These are phyloP conservation scores for Cercopithecus neglectus DNA, from an alignment of 2,797 vertebrate genomes.

Conservation along the genomic window DNA sequence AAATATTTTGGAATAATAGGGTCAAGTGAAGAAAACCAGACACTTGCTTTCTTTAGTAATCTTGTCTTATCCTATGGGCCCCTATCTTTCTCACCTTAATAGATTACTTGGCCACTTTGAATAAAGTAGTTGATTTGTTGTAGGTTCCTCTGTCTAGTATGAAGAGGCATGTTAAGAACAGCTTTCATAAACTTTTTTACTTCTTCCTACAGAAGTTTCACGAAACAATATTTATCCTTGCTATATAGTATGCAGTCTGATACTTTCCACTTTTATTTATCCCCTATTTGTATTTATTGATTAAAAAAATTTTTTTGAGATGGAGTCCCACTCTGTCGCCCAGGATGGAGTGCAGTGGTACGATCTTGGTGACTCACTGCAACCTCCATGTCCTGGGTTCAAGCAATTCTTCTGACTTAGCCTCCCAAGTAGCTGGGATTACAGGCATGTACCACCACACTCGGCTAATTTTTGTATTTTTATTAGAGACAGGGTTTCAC, in stretches of 20 bases:
- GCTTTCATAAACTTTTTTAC: conserved; percentile 4
- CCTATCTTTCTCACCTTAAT: not conserved
- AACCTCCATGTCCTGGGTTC: not conserved
- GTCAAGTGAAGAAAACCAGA: conserved; percentile 16
- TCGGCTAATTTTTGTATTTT: not conserved
- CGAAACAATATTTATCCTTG: conserved; percentile 22
- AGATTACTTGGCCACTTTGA: not conserved
- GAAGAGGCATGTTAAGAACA: not conserved
- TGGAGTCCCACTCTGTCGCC: not conserved
- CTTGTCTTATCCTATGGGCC: not conserved
- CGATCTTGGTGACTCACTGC: not conserved
- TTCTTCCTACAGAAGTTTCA: conserved; percentile 2
- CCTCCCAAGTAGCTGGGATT: not conserved
- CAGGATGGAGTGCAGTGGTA: not conserved
- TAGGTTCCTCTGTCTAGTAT: not conserved
- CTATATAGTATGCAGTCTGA: not conserved
- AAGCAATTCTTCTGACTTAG: not conserved
- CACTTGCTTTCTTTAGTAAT: not conserved
- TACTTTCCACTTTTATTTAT: not conserved
- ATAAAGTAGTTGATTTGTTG: conserved; percentile 26
- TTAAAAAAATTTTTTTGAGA: not conserved
- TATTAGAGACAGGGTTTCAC: not conserved
- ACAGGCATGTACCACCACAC: not conserved
- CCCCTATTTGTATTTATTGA: not conserved
- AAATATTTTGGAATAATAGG: conserved; percentile 16